Conservation (phyloP, 2,888 invertebrate species). For the Epinotia ramella region DNA sequence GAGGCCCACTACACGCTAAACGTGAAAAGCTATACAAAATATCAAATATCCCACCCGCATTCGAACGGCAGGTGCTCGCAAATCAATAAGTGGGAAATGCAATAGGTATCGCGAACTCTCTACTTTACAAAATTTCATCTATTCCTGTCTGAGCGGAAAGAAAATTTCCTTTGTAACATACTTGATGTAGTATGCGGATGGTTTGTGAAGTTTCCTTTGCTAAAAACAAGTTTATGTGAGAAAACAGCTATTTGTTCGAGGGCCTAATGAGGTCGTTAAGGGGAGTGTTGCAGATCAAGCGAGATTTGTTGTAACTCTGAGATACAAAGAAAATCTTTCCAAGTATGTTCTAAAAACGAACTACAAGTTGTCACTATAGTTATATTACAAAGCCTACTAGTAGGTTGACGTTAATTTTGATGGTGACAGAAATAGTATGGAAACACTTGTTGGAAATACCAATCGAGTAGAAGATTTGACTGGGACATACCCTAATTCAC, state of each 20-base stretch:
- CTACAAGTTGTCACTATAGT: background rate
- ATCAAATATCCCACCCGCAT: constrained; percentile 25
- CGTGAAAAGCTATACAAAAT: constrained; percentile 32
- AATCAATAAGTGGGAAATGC: constrained; percentile 51
- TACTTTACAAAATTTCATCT: constrained; percentile 48
- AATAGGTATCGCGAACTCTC: constrained; percentile 51
- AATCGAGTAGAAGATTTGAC: constrained; percentile 11
- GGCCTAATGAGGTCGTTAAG: constrained; percentile 61
- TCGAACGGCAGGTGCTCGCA: constrained; percentile 28
- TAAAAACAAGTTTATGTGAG: constrained; percentile 49
- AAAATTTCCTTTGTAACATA: constrained; percentile 52
- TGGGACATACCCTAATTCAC: background rate
- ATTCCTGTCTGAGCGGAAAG: constrained; percentile 47
- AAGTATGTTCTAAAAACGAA: constrained; percentile 5
- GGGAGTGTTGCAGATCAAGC: constrained; percentile 55
- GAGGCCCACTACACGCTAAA: constrained; percentile 16
- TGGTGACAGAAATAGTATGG: background rate
- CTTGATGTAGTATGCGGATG: constrained; percentile 51
- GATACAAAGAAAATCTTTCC: constrained; percentile 14
- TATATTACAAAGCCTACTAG: background rate
- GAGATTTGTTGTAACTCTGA: constrained; percentile 51
- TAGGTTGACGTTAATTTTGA: background rate
- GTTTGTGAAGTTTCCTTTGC: constrained; percentile 52
- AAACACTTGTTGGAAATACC: background rate
- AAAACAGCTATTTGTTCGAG: constrained; percentile 51